Evolutionary conservation across 2,888 invertebrate species (phyloP), one percentile per base, ranked within the genome.

Genomic region (Coelopa pilipes): DNA sequence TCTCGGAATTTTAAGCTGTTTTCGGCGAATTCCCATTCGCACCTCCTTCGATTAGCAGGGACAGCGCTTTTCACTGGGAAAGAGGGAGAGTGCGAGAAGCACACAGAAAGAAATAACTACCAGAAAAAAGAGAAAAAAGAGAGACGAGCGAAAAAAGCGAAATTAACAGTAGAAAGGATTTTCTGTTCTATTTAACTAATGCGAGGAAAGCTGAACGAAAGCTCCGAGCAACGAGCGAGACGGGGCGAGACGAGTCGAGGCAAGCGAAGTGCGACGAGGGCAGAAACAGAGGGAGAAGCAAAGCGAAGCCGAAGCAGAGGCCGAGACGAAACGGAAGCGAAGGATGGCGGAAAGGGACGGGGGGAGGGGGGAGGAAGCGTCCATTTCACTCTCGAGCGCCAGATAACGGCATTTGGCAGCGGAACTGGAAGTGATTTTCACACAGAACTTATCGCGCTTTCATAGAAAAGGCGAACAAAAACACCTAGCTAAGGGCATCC

Each of bases 371-470:
- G 4, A 63, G 19, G 46, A 57, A 17, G 15, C n/a, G n/a, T n/a
- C 19, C 11, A 11, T 57, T 57, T 57, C 34, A 34, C 34, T 34
- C 34, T 12, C 17, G 63, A n/a, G 63, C 63, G 19, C 19, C 17
- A 63, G 67, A 53, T 70, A 63, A 70, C 62, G 50, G 45, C 17
- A 63, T 70, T 62, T 69, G 57, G 45, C 45, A 57, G 62, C 24
- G 68, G 17, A 55, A 68, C 50, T 63, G 70, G 53, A 71, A 71
- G 55, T 65, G 71, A 71, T 71, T 71, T 71, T 71, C 65, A 55
- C 71, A 63, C 63, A 65, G 65, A 65, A 46, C 63, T 71, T 71
- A 65, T 55, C 63, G 24, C 70, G 34, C 34, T 34, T 34, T 34
- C 2, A 34, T 34, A 34, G 34, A 34, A 34, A 34, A 34, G 7